Evolutionary conservation across 1,140 invertebrate species (phyloP), one percentile per base, ranked within the genome.

Genomic region (Helicoverpa armigera): DNA sequence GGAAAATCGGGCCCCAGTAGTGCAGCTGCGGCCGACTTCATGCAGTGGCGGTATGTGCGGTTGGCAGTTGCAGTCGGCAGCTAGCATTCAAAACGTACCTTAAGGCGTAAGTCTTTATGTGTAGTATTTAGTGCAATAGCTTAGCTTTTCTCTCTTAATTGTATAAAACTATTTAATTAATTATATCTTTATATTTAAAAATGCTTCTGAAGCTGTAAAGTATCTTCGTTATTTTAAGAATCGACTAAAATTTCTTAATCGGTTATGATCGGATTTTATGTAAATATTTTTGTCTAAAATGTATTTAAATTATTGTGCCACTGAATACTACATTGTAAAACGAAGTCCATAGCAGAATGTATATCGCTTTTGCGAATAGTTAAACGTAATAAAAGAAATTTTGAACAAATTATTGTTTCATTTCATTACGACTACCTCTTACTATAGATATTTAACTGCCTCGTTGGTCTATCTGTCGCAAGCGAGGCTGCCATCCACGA

Each of bases 291-390:
- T 23, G 13, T 16, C 5, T 18, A 58, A 9, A 9, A 14, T 60
- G 58, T 12, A 18, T 60, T 60, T 16, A 29, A n/a, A 29, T 60
- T 29, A 23, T 43, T 12, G 29, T 60, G 58, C 58, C 58, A 60
- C 23, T 29, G 12, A 48, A 43, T 65, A 16, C 31, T n/a, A 48
- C 35, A 16, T 65, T 65, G 29, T 65, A 65, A 48, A 14, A 69
- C 50, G 14, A 77, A 60, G 35, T 43, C 23, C 18, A 76, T 43
- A 81, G 61, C 80, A 76, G 65, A 51, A 69, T 69, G 65, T 69
- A 69, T 48, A 69, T 69, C 65, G 65, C 65, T 69, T 69, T 69
- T 69, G 65, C 65, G 65, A 51, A 51, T 69, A 69, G 35, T 51
- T 51, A 14, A 43, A 43, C 35, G 29, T 51, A 51, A 51, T 69